Percentiles rank a stretch among this genome's conserved stretches.
These are phyloP conservation scores for Peromyscus leucopus DNA, from an alignment of 2,113 vertebrate species.

Conservation along the genomic window DNA sequence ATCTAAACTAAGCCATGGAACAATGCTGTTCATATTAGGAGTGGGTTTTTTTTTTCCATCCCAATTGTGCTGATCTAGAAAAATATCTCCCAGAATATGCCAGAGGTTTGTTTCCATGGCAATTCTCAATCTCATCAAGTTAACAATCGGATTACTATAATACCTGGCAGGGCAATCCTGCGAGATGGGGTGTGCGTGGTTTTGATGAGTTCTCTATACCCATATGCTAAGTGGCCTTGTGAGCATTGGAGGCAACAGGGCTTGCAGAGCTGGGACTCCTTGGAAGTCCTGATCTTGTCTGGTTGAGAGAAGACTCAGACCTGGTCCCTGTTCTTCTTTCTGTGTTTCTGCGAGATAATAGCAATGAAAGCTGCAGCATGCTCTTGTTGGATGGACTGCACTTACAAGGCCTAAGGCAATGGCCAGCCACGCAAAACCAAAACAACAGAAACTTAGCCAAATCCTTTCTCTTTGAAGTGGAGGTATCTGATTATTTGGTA, in stretches of 20 bases:
- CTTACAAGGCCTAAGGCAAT: too few species aligned
- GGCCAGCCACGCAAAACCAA: background rate
- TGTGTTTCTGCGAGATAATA: background rate
- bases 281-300: background rate
- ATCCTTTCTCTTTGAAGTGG: background rate
- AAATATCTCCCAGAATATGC: background rate
- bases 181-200: background rate
- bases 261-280: background rate
- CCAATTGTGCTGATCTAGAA: background rate
- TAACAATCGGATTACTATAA: background rate
- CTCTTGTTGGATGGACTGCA: accelerated
- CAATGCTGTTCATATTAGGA: too few species aligned
- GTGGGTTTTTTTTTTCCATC: background rate
- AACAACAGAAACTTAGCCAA: background rate
- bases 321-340: background rate
- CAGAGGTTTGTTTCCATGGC: background rate
- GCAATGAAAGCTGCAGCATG: too few species aligned
- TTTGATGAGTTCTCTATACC: too few species aligned
- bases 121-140: background rate
- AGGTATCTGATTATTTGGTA: background rate
- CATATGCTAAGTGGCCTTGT: background rate
- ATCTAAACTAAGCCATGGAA: too few species aligned
- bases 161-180: background rate
- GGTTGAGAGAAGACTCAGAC: background rate
- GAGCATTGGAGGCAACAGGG: background rate